These are phyloP conservation scores for Loxodonta africana DNA, from an alignment of 2,113 vertebrate genomes.

Conservation along the genomic window DNA sequence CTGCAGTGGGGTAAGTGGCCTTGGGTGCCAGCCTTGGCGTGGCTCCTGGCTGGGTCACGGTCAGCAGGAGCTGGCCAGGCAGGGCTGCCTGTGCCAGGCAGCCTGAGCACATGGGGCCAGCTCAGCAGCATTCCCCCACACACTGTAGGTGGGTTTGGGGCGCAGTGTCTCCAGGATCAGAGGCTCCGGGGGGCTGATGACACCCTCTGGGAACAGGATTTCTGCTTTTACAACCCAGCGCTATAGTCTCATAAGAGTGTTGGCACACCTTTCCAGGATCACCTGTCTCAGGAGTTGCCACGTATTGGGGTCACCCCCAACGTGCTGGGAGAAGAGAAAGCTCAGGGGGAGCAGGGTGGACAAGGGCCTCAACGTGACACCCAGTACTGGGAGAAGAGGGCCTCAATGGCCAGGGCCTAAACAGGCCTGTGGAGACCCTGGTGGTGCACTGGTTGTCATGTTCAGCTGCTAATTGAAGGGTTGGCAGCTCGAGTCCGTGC, in stretches of 20 bases:
- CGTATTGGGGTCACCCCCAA: rapidly evolving
- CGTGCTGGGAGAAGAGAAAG: background rate
- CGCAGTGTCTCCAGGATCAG: rapidly evolving
- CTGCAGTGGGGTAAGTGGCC: background rate
- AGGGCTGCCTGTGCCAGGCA: background rate
- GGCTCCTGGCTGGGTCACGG: background rate
- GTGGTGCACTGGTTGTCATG: too few relatives aligned
- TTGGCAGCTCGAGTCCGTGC: too few relatives aligned
- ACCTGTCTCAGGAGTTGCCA: rapidly evolving
- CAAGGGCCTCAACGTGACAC: rapidly evolving
- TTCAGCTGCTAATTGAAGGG: too few relatives aligned
- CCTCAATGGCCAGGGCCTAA: too few relatives aligned
- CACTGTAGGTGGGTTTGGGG: too few relatives aligned
- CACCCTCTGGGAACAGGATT: rapidly evolving
- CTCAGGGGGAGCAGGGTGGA: too few relatives aligned
- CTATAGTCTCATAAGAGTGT: background rate
- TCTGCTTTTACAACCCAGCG: background rate
- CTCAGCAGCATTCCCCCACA: too few relatives aligned
- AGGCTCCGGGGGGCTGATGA: background rate
- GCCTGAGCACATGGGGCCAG: background rate
- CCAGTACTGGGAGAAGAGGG: background rate
- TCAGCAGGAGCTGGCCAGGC: background rate
- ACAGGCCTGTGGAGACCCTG: too few relatives aligned
- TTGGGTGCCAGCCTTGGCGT: background rate
- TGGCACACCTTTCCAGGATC: background rate